Evolutionary conservation across 2,797 vertebrate species (phyloP).

Genomic region (Pygocentrus nattereri): DNA sequence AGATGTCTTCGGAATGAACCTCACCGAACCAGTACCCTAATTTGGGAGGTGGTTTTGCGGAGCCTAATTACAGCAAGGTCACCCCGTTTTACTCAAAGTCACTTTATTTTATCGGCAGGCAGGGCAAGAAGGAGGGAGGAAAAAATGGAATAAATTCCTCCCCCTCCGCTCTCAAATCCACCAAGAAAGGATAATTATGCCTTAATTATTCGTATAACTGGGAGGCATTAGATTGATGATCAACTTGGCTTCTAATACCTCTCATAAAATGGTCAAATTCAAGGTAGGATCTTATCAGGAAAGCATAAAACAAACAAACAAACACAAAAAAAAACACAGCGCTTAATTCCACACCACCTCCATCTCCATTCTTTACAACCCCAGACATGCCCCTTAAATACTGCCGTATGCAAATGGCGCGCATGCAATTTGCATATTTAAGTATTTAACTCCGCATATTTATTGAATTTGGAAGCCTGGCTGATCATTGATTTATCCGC

Average conservation of each 20-base stretch:
- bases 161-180: conserved; percentile 86
- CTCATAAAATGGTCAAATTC: neutral
- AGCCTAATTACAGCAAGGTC: conserved; percentile 88
- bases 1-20: conserved; percentile 54
- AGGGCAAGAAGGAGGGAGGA: conserved; percentile 65
- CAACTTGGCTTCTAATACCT: conserved; percentile 75
- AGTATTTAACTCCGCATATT: conserved; percentile 93
- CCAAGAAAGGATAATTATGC: conserved; percentile 92
- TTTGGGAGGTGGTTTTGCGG: conserved; percentile 84
- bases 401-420: conserved; percentile 91
- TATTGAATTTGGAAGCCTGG: conserved; percentile 89
- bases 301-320: conserved; percentile 60
- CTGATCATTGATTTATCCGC: conserved; percentile 93
- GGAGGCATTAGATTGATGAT: conserved; percentile 81
- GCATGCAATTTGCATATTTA: conserved; percentile 94
- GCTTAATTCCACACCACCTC: conserved; percentile 86
- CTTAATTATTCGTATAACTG: conserved; percentile 92
- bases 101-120: conserved; percentile 86
- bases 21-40: conserved; percentile 75
- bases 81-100: conserved; percentile 87
- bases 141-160: conserved; percentile 81
- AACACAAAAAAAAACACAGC: conserved; percentile 83
- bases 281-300: conserved; percentile 63
- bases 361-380: conserved; percentile 88
- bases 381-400: conserved; percentile 91